Conservation (phyloP, 2,113 vertebrate genomes). For the Casuarius casuarius region DNA sequence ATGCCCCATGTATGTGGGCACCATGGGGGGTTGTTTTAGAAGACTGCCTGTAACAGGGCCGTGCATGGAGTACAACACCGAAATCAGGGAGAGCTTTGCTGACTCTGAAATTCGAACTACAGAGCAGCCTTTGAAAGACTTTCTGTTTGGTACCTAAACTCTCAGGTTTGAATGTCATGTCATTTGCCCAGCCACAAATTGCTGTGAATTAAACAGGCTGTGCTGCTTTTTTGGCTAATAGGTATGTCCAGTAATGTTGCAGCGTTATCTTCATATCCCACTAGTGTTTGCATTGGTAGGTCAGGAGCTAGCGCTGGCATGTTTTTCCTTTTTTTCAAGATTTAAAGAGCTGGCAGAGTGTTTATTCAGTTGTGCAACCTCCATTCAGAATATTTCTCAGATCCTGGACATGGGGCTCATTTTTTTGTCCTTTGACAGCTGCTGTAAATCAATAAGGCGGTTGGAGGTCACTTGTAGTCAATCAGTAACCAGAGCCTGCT, state of each 20-base stretch:
- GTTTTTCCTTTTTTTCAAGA: neutral
- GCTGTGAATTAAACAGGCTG: conserved; percentile 35
- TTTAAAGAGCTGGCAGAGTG: conserved; percentile 19
- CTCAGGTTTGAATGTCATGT: neutral
- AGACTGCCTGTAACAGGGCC: neutral
- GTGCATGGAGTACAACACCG: neutral
- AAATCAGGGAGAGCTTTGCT: neutral
- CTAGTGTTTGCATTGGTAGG: conserved; percentile 35
- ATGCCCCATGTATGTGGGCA: no score
- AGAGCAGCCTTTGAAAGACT: neutral
- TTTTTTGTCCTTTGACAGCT: conserved; percentile 37
- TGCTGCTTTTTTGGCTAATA: neutral
- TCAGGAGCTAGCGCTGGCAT: neutral
- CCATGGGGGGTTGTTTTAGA: fast-evolving
- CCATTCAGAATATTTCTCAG: conserved; percentile 12
- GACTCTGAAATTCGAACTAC: neutral
- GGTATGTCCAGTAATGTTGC: neutral
- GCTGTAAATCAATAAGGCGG: conserved; percentile 43
- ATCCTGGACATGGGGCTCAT: neutral
- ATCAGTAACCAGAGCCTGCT: conserved; percentile 19
- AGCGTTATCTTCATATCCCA: neutral
- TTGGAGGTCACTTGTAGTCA: conserved; percentile 58
- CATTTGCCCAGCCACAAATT: conserved; percentile 5
- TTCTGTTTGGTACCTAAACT: neutral
- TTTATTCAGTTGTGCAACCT: conserved; percentile 36